Base-by-base conservation (phyloP, 2,888 invertebrate species). In the Machimus rusticus region DNA sequence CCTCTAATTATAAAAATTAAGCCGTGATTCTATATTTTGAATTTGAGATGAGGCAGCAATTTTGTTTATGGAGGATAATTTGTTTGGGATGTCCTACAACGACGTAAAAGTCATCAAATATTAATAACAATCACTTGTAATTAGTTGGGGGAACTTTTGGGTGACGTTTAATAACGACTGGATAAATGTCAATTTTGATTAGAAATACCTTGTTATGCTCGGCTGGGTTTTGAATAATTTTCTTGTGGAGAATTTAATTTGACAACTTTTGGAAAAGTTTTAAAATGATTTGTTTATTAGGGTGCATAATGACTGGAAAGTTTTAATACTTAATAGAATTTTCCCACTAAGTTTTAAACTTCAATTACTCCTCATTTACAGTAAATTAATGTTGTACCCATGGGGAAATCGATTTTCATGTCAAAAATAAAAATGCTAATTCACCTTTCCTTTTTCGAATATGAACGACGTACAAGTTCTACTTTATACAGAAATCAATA, bases 1-100 rank as follows among this genome's bases (percentile, higher is more conserved):
- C 57, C n/a, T 85, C 39, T 85, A 85, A 85, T 85, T 85, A 85
- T 46, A 85, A 85, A 74, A 74, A 74, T 85, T 85, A 85, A 85
- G 28, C 46, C 74, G 74, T 85, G 66, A 85, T 46, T 85, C 43
- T 23, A 74, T 37, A 23, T 74, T 74, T 85, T 74, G 74, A 85
- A 85, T 85, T 74, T 85, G 34, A 74, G 74, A 74, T 85, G 85
- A 85, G 74, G 31, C 43, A 19, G 85, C 23, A 43, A 46, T 43
- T 74, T 85, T 43, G 39, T 84, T 37, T 57, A 5, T 66, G 51
- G n/a, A 37, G 81, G 81, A 37, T 55, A 66, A 84, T 66, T 84
- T 74, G 74, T 74, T 84, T 34, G 37, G 74, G 57, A 43, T 74
- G 74, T 74, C 74, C 74, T 31, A 46, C 74, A 84, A 84, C 19